Conservation (phyloP, 2,113 vertebrate genomes). For the Anolis carolinensis region DNA sequence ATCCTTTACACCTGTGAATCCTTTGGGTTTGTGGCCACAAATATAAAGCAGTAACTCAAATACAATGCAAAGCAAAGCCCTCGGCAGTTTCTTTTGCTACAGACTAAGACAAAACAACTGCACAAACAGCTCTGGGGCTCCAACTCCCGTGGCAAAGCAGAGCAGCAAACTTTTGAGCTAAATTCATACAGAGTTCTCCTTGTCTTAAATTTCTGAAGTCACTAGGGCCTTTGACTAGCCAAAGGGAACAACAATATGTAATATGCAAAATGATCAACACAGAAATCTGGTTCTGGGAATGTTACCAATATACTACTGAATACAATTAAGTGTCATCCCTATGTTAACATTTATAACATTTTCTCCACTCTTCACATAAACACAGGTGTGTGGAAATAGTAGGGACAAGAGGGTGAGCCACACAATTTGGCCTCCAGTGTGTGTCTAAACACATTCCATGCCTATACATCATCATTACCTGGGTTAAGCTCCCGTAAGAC, state of each 20-base stretch:
- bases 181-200: neutral
- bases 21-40: neutral
- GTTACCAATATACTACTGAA: neutral
- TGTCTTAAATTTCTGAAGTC: neutral
- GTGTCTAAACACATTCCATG: neutral
- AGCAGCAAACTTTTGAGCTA: neutral
- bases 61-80: neutral
- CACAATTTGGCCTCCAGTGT: neutral
- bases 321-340: neutral
- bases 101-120: neutral
- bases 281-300: neutral
- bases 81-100: neutral
- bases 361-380: neutral
- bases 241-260: neutral
- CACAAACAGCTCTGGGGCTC: neutral
- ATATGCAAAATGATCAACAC: neutral
- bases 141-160: neutral
- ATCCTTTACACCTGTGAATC: neutral
- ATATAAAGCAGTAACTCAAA: neutral
- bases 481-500: conserved; percentile 1
- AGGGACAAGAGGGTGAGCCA: neutral
- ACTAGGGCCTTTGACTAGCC: neutral
- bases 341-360: neutral
- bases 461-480: conserved; percentile 12
- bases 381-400: neutral